These are phyloP conservation scores for Cephus spinipes DNA, from an alignment of 2,888 invertebrate genomes.

Conservation along the genomic window DNA sequence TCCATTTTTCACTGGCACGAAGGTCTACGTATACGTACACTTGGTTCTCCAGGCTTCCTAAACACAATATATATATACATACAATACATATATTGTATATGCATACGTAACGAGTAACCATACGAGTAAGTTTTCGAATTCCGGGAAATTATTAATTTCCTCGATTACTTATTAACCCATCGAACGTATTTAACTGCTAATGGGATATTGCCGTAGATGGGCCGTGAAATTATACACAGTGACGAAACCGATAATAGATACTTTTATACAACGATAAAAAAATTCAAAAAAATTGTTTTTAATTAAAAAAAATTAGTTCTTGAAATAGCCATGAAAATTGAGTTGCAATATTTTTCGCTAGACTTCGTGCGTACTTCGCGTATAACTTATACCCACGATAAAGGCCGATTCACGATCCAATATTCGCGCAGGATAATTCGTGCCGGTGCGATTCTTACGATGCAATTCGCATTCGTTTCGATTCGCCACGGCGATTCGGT, in stretches of 20 bases:
- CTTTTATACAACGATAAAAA: not conserved
- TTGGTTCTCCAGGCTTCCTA: not conserved
- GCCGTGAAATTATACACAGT: not conserved
- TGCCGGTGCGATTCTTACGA: not conserved
- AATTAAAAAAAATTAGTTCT: not conserved
- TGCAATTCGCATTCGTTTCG: not conserved
- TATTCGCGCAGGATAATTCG: not conserved
- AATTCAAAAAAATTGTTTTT: not conserved
- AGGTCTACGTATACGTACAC: too few relatives aligned
- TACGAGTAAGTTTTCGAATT: not conserved
- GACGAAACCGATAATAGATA: not conserved
- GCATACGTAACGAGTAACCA: too few relatives aligned
- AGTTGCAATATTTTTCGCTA: not conserved
- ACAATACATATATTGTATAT: too few relatives aligned
- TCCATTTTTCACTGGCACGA: not conserved
- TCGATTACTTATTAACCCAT: not conserved
- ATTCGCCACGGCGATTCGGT: not conserved
- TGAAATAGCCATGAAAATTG: not conserved
- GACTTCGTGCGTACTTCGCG: too few relatives aligned
- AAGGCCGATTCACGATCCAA: not conserved
- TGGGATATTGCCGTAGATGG: constrained; percentile 10
- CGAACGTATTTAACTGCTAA: constrained; percentile 11
- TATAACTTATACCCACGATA: not conserved
- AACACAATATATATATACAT: too few relatives aligned
- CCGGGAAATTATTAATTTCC: constrained; percentile 1